Evolutionary conservation across 35 echinoderm and acorn worm genomes (phyloP).

Genomic region (Chiridota heheva): DNA sequence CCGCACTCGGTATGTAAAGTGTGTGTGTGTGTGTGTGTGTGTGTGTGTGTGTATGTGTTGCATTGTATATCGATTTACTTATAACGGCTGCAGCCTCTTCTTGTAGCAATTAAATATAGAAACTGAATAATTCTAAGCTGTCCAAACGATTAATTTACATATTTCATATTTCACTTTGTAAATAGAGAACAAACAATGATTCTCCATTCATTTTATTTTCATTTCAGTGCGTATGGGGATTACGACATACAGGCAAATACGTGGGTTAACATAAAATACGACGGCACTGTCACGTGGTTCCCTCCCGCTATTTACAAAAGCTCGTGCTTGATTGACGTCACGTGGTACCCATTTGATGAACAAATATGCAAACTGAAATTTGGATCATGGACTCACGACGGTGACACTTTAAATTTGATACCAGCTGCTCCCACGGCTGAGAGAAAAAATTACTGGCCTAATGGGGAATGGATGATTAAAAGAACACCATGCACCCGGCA

Average conservation of each 20-base stretch:
- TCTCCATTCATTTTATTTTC: background rate
- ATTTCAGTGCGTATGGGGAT: constrained; percentile 77
- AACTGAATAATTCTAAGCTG: no score
- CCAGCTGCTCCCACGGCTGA: constrained; percentile 33
- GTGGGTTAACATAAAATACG: constrained; percentile 77
- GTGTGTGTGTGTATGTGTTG: no score
- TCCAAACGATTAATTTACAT: no score
- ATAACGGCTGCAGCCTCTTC: background rate
- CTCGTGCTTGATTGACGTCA: constrained; percentile 85
- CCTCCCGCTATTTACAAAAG: constrained; percentile 91
- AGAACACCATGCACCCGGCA: constrained; percentile 51
- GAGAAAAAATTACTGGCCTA: constrained; percentile 84
- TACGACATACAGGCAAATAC: constrained; percentile 70
- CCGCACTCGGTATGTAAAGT: no score
- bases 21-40: no score
- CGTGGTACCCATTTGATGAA: constrained; percentile 94
- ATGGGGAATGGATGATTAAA: constrained; percentile 81
- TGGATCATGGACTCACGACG: constrained; percentile 95
- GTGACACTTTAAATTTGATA: constrained; percentile 60
- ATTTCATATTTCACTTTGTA: no score
- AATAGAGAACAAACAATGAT: no score
- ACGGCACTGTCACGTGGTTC: constrained; percentile 85
- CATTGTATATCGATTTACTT: background rate
- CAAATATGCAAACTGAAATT: constrained; percentile 89
- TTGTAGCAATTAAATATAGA: background rate